Conservation (phyloP, 2,797 vertebrate species). For the Amniataba percoides region DNA sequence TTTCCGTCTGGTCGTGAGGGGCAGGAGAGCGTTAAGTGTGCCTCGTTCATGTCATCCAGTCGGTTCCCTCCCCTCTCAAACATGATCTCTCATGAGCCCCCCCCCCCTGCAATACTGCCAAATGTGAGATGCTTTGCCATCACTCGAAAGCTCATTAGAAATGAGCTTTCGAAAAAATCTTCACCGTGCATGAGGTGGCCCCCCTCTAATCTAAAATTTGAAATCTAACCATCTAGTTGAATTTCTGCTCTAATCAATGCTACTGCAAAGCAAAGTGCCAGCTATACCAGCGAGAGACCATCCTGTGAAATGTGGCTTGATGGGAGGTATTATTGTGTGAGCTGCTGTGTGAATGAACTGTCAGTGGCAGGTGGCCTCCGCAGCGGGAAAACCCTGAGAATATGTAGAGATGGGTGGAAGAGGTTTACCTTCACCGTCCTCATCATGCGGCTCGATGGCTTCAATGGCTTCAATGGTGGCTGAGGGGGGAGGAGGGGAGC, state of each 20-base stretch:
- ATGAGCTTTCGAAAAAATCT: neutral
- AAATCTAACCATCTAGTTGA: neutral
- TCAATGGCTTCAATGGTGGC: constrained; percentile 91
- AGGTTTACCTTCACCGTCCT: constrained; percentile 89
- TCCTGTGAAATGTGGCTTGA: constrained; percentile 40
- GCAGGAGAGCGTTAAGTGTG: neutral
- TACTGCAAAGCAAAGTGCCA: constrained; percentile 60
- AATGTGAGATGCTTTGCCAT: neutral
- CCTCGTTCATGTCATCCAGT: neutral
- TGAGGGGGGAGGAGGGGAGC: constrained; percentile 85
- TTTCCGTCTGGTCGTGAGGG: neutral
- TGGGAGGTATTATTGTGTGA: constrained; percentile 39
- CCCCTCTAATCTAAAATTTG: neutral
- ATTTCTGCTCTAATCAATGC: neutral
- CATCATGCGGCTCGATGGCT: constrained; percentile 87
- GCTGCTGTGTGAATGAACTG: constrained; percentile 35
- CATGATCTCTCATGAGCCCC: constrained; percentile 11
- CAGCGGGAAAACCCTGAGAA: constrained; percentile 31
- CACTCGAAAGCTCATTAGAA: neutral
- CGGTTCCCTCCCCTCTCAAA: neutral
- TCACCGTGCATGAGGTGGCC: neutral
- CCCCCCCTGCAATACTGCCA: constrained; percentile 1
- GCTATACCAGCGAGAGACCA: constrained; percentile 8
- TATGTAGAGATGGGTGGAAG: constrained; percentile 47
- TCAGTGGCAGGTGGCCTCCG: constrained; percentile 34